Evolutionary conservation across 1,140 invertebrate species (phyloP), one percentile per base, ranked within the genome.

Genomic region (Drosophila azteca): DNA sequence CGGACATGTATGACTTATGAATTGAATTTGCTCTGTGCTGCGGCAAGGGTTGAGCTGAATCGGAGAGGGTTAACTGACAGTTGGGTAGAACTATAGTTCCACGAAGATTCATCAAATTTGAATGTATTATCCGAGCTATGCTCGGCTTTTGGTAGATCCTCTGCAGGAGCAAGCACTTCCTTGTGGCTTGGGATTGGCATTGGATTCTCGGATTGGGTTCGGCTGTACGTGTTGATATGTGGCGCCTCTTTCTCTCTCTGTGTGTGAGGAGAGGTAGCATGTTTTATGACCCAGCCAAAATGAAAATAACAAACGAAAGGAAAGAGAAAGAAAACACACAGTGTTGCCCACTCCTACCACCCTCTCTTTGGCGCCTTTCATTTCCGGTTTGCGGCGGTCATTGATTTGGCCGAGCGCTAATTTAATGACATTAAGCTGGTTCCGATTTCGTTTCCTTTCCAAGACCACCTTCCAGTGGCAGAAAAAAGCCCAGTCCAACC

Each of bases 141-240:
- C n/a, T n/a, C n/a, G n/a, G n/a, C n/a, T n/a, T n/a, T n/a, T n/a
- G n/a, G n/a, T n/a, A n/a, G n/a, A n/a, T n/a, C n/a, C n/a, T n/a
- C n/a, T n/a, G n/a, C n/a, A n/a, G n/a, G n/a, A n/a, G n/a, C n/a
- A n/a, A n/a, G n/a, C n/a, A n/a, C n/a, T n/a, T n/a, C n/a, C n/a
- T n/a, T n/a, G n/a, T n/a, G n/a, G n/a, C n/a, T n/a, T n/a, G n/a
- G n/a, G n/a, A 20, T 20, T 20, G 17, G 17, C 0, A 20, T 20
- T 20, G 17, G 17, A 1, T 20, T 26, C 48, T 44, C 74, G 74
- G 59, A 53, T n/a, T n/a, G n/a, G n/a, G n/a, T n/a, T n/a, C n/a
- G n/a, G n/a, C n/a, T n/a, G 17, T 70, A 87, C 82, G 82, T 84
- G 77, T 84, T 84, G 77, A 84, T 84, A 80, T 80, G 72, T 64